Percentiles rank a stretch among this genome's conserved stretches.
Conservation (phyloP, 1,140 invertebrate genomes). For the Delia radicum region DNA sequence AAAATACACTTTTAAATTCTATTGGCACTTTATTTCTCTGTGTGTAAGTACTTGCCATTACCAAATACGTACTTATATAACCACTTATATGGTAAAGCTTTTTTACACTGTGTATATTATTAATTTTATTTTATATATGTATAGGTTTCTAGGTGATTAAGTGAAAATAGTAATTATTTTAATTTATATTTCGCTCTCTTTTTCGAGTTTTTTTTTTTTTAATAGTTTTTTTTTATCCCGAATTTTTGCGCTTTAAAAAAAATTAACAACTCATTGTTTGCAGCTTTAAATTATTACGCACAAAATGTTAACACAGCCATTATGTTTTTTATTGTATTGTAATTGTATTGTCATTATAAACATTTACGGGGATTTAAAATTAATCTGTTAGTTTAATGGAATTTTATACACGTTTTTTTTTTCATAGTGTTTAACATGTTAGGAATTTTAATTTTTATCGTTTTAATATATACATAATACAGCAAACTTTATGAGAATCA, state of each 20-base stretch:
- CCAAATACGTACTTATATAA: too few species aligned
- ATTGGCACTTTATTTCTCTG: too few species aligned
- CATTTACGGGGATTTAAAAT: conserved; percentile 16
- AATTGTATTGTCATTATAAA: conserved; percentile 13
- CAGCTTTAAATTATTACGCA: conserved; percentile 16
- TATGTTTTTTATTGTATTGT: not conserved
- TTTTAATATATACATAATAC: not conserved
- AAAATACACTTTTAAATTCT: too few species aligned
- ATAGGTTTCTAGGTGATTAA: conserved; percentile 2
- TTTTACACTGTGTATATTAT: too few species aligned
- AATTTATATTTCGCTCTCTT: not conserved
- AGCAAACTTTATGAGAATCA: too few species aligned
- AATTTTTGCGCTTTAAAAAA: not conserved
- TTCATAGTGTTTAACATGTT: not conserved
- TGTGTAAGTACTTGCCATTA: too few species aligned
- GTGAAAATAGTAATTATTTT: conserved; percentile 10
- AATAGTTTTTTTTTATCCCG: not conserved
- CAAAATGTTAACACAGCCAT: conserved; percentile 2
- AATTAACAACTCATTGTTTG: conserved; percentile 14
- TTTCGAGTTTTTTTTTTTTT: not conserved
- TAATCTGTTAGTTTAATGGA: conserved; percentile 14
- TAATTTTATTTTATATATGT: too few species aligned
- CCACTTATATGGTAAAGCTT: too few species aligned
- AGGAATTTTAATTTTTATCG: not conserved
- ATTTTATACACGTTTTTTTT: not conserved